phyloP scores from a whole-genome alignment of 2,797 vertebrate genomes.

The Emys orbicularis region DNA sequence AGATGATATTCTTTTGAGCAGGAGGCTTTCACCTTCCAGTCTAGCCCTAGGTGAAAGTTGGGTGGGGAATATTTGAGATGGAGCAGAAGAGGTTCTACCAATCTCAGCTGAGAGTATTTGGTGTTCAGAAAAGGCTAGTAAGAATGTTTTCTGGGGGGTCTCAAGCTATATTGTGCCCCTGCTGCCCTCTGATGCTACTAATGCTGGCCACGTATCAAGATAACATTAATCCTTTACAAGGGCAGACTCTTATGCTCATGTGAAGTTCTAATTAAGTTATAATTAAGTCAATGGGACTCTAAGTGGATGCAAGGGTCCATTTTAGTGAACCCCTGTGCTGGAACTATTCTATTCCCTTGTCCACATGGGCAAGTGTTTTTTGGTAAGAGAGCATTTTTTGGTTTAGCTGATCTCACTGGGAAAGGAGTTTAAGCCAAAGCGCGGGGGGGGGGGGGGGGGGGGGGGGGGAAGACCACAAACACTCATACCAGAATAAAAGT shows the following conservation, averaged over 20 bases:
- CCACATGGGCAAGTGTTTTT: background rate
- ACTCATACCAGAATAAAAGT: background rate
- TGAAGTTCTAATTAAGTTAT: background rate
- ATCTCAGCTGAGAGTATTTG: background rate
- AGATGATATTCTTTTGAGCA: background rate
- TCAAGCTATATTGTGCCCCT: background rate
- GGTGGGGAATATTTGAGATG: background rate
- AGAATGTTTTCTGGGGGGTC: background rate
- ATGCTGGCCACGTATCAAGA: background rate
- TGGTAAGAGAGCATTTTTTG: background rate
- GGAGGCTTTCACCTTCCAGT: background rate
- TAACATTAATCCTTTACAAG: background rate
- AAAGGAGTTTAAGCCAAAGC: background rate
- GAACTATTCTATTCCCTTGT: background rate
- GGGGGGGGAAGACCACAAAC: background rate
- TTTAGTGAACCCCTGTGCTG: background rate
- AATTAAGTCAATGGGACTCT: rapidly evolving
- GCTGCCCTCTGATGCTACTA: background rate
- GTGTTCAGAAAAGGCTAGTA: background rate
- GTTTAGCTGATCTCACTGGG: background rate
- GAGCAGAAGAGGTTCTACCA: background rate
- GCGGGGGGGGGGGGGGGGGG: background rate
- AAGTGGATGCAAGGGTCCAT: background rate
- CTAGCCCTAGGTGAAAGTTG: background rate
- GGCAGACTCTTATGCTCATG: background rate